Conservation (phyloP, 2,113 vertebrate species). For the Odocoileus virginianus region DNA sequence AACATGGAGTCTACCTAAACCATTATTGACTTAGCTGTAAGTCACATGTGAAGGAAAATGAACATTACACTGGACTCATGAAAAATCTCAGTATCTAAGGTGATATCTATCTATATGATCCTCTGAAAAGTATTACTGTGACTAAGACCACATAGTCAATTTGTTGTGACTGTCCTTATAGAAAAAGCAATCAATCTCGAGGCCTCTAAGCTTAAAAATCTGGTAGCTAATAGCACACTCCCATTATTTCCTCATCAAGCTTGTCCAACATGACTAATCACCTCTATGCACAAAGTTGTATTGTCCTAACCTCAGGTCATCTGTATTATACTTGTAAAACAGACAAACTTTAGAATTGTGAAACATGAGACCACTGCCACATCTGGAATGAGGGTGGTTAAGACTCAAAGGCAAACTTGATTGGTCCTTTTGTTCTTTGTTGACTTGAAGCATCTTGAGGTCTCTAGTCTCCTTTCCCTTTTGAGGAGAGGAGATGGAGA, state of each 20-base stretch:
- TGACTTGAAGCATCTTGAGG: background rate
- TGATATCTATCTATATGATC: background rate
- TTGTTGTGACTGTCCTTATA: background rate
- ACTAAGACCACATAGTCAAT: background rate
- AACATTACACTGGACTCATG: background rate
- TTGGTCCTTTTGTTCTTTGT: background rate
- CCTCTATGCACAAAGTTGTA: background rate
- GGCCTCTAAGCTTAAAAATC: conserved; percentile 14
- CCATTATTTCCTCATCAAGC: background rate
- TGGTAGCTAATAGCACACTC: background rate
- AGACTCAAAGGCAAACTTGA: background rate
- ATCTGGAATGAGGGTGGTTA: background rate
- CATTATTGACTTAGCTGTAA: background rate
- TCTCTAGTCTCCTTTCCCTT: background rate
- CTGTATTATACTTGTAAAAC: background rate
- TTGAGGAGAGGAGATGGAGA: background rate
- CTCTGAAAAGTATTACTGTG: background rate
- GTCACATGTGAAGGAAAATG: background rate
- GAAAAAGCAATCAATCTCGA: background rate
- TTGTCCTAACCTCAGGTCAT: background rate
- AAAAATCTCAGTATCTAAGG: background rate
- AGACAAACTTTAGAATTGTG: background rate
- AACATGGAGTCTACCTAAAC: background rate
- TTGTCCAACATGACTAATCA: background rate
- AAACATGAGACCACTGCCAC: background rate